Conservation (phyloP, 2,888 invertebrate genomes). For the Gastrophysa polygoni region DNA sequence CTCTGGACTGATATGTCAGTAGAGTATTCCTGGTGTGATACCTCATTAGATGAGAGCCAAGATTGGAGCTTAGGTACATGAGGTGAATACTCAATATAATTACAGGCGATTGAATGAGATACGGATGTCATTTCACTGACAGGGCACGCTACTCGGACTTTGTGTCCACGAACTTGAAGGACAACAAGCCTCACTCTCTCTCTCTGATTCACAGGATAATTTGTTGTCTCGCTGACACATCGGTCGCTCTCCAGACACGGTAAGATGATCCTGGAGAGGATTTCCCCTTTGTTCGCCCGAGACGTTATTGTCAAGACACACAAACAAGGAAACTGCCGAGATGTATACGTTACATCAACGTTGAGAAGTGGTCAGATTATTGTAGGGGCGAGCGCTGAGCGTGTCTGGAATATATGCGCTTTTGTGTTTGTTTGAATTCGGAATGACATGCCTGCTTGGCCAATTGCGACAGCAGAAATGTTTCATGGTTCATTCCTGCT, state of each 20-base stretch:
- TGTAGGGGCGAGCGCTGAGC: slow-evolving; percentile 23
- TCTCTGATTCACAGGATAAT: background rate
- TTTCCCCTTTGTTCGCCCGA: slow-evolving; percentile 31
- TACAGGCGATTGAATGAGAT: no score
- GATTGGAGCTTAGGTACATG: no score
- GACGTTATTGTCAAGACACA: slow-evolving; percentile 26
- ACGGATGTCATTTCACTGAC: no score
- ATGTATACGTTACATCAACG: slow-evolving; percentile 28
- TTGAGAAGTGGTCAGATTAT: slow-evolving; percentile 33
- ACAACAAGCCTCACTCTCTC: background rate
- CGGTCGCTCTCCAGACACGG: background rate
- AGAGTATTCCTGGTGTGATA: no score
- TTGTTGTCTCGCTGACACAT: background rate
- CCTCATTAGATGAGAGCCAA: no score
- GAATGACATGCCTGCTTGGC: slow-evolving; percentile 22
- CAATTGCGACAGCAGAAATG: slow-evolving; percentile 17
- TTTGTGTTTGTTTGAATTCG: slow-evolving; percentile 18
- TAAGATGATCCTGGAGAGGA: slow-evolving; percentile 26
- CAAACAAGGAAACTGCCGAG: slow-evolving; percentile 31
- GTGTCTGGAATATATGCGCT: slow-evolving; percentile 25
- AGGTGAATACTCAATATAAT: no score
- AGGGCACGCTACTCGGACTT: no score
- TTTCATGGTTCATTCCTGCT: slow-evolving; percentile 9
- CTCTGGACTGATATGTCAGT: no score
- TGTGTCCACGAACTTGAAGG: no score